Evolutionary conservation across 2,797 vertebrate species (phyloP).

Genomic region (Eutrigla gurnardus): DNA sequence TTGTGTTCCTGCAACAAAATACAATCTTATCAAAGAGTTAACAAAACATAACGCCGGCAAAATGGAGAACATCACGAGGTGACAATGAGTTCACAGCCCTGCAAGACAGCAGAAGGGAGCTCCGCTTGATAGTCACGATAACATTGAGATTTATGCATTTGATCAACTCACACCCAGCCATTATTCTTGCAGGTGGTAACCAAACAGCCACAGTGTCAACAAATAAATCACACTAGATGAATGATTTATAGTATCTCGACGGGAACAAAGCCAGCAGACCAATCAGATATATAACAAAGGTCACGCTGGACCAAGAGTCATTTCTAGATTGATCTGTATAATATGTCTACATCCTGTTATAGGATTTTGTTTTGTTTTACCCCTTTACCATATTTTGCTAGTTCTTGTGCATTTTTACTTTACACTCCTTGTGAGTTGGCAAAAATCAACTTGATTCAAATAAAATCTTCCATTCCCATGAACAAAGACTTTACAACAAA

Average conservation of each 20-base stretch:
- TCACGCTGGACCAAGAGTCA: not conserved
- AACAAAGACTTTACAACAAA: not conserved
- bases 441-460: not conserved
- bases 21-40: constrained; percentile 10
- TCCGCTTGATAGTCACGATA: constrained; percentile 4
- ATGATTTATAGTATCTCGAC: not conserved
- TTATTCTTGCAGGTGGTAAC: constrained; percentile 34
- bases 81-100: not conserved
- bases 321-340: not conserved
- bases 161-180: constrained; percentile 23
- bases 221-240: constrained; percentile 17
- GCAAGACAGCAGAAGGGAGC: constrained; percentile 1
- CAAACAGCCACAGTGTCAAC: constrained; percentile 5
- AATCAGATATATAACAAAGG: not conserved
- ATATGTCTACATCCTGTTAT: not conserved
- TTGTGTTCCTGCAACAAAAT: constrained; percentile 8
- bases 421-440: not conserved
- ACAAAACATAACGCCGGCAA: not conserved
- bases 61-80: not conserved
- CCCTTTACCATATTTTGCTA: not conserved
- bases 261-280: constrained; percentile 12
- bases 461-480: not conserved
- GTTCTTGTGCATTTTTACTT: not conserved
- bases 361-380: not conserved
- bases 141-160: not conserved